Percentiles rank a stretch among this genome's conserved stretches.
phyloP scores from a whole-genome alignment of 2,888 invertebrate species.

The Epicampocera succincta region DNA sequence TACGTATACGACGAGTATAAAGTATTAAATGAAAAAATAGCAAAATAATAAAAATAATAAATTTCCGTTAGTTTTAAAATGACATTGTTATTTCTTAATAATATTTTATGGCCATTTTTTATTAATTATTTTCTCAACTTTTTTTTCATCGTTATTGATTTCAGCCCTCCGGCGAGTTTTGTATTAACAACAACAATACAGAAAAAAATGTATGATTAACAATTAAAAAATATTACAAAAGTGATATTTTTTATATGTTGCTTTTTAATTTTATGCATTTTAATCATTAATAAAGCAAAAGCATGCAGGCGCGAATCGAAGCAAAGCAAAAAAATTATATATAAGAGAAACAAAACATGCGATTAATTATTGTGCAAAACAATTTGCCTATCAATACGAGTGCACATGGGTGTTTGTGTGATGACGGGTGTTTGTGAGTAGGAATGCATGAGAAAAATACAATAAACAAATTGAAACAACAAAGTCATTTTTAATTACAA shows the following conservation, averaged over 20 bases:
- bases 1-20: constrained; percentile 16
- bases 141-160: constrained; percentile 42
- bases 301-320: neutral
- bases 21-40: constrained; percentile 30
- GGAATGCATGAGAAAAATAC: constrained; percentile 60
- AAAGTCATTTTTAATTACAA: constrained; percentile 69
- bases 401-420: neutral
- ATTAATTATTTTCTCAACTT: neutral
- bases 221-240: constrained; percentile 36
- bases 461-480: constrained; percentile 68
- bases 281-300: constrained; percentile 66
- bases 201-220: constrained; percentile 46
- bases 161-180: constrained; percentile 57
- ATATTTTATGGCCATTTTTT: neutral
- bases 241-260: constrained; percentile 38
- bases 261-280: constrained; percentile 66
- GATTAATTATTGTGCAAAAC: constrained; percentile 62
- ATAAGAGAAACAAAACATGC: constrained; percentile 33
- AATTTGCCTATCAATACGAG: constrained; percentile 6
- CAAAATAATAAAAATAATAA: constrained; percentile 38
- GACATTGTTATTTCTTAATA: constrained; percentile 61
- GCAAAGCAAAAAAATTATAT: neutral
- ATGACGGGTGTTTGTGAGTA: no score
- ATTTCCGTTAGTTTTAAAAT: constrained; percentile 52
- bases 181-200: constrained; percentile 10